Evolutionary conservation across 30 jellyfish, hydroid and myxozoan species (phyloP), one percentile per base, ranked within the genome.

Genomic region (Pseudorhiza aurosa): DNA sequence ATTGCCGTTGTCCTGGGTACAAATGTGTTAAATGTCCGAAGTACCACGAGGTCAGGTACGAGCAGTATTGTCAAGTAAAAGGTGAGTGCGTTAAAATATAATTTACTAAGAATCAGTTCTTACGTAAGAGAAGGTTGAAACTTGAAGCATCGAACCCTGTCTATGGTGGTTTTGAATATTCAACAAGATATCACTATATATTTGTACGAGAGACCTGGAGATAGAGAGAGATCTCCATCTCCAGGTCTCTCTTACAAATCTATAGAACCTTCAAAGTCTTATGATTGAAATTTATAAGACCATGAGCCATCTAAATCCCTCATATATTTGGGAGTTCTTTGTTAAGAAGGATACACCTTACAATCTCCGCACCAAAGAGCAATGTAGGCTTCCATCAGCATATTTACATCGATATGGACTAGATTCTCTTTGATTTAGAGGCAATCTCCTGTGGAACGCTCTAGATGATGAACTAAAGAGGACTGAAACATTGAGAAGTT

Each of bases 271-370:
- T 19, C 83, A 43, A 68, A 68, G 22, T 14, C 83, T 68, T 28
- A 68, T 68, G 68, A 45, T 68, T 40, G 83, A 68, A 44, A 68
- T 68, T 10, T 37, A 68, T 35, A 68, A 68, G 28, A 39, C 83
- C 40, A 11, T 43, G n/a, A 68, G 44, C 43, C 68, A 68, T 68
- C 83, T 65, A 67, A 68, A 40, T 68, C 83, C 83, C 6, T 67
- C 40, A 46, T 37, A 68, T 43, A 68, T 68, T 67, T 68, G 79
- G 79, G 79, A 65, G 8, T 68, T 68, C 25, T 43, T 68, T 44
- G 83, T 68, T 22, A 68, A 68, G 68, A 68, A 68, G 14, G 68
- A 65, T 65, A 35, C 36, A 17, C 64, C 79, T 62, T 65, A 65
- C 79, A 65, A 65, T 22, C 65, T 65, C 4, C 65, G 79, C 9